A percentile compares a stretch with the other conserved stretches of the same genome.
Conservation (phyloP, 2,888 invertebrate species). For the Dyspetes luteomarginatus region DNA sequence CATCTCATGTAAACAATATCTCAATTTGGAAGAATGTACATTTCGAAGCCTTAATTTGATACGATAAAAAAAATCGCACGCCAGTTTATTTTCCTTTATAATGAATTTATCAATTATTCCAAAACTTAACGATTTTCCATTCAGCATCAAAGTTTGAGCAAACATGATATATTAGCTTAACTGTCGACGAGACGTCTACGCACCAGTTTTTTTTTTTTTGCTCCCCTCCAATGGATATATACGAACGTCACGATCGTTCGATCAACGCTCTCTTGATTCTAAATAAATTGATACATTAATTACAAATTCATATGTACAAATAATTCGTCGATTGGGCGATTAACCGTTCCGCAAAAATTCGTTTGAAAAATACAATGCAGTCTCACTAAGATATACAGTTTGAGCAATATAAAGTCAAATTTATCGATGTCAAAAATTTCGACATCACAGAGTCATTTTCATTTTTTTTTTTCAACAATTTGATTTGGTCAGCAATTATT, state of each 20-base stretch:
- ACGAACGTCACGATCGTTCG: conserved; percentile 8
- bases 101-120: too few relatives aligned
- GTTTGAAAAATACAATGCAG: conserved; percentile 55
- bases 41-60: too few relatives aligned
- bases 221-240: too few relatives aligned
- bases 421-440: conserved; percentile 12
- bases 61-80: too few relatives aligned
- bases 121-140: too few relatives aligned
- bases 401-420: conserved; percentile 54
- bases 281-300: conserved; percentile 38
- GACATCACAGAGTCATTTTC: conserved; percentile 3
- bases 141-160: conserved; percentile 41
- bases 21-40: too few relatives aligned
- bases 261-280: not conserved
- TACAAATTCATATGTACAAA: conserved; percentile 57
- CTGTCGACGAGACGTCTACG: not conserved
- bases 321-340: conserved; percentile 35
- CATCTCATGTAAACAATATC: too few relatives aligned
- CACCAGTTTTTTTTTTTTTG: too few relatives aligned
- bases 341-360: conserved; percentile 19
- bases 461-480: conserved; percentile 22
- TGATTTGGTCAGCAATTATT: conserved; percentile 14
- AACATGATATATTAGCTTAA: not conserved
- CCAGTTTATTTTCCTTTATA: too few relatives aligned
- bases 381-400: conserved; percentile 47